Evolutionary conservation across 2,888 invertebrate genomes (phyloP), one percentile per base, ranked within the genome.

Genomic region (Scaptomyza cyrtandrae): DNA sequence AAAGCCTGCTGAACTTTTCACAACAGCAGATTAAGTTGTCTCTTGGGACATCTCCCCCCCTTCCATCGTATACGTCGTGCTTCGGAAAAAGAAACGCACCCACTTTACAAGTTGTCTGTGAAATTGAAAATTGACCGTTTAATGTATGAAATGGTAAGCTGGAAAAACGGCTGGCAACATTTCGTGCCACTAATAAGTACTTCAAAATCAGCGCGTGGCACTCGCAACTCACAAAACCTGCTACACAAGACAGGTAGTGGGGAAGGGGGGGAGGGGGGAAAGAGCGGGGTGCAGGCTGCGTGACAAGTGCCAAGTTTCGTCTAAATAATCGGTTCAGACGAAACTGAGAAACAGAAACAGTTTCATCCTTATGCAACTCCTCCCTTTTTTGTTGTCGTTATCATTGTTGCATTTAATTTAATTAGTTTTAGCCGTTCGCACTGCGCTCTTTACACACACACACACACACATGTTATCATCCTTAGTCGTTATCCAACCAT

Each of bases 51-150:
- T 27, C 11, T 5, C 29, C 13, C 9, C 6, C 14, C 3, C 6
- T 2, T 10, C 6, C 29, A 3, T n/a, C n/a, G n/a, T n/a, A n/a
- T n/a, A n/a, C n/a, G n/a, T n/a, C n/a, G n/a, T n/a, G n/a, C n/a
- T n/a, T n/a, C n/a, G n/a, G n/a, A n/a, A n/a, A n/a, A n/a, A n/a
- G n/a, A n/a, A 27, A 43, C 65, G 60, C 64, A 50, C 50, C 61
- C 80, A 62, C 83, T 75, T 70, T 33, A 35, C 83, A 87, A 82
- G 70, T 86, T 88, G 81, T 71, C 83, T 88, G 83, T 75, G 89
- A 85, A 90, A 84, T 88, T 89, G 84, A 86, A 91, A 90, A 90
- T 90, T 89, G 89, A 90, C 90, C 91, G 90, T 88, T 89, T 91
- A 91, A 91, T 90, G 88, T 78, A 43, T 19, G 33, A 29, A 24